Evolutionary conservation across 2,113 vertebrate genomes (phyloP).

Genomic region (Monopterus albus): DNA sequence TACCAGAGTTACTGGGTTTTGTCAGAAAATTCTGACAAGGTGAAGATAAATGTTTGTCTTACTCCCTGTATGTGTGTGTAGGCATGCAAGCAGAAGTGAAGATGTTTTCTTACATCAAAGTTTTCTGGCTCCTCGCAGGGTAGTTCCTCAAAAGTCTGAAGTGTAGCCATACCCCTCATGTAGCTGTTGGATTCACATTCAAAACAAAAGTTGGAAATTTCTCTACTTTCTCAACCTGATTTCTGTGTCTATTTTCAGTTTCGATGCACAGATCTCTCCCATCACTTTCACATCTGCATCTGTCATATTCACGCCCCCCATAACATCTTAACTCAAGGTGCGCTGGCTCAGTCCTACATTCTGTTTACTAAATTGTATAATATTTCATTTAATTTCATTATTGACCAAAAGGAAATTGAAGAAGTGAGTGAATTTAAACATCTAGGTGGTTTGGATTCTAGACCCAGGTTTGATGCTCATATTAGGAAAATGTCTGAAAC

Average conservation of each 20-base stretch:
- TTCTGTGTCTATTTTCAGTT: constrained; percentile 4
- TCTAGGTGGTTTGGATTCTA: not conserved
- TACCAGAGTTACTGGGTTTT: not conserved
- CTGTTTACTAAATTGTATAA: too few relatives aligned
- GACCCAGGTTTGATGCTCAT: not conserved
- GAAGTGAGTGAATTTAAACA: constrained; percentile 6
- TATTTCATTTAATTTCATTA: not conserved
- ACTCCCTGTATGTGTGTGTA: not conserved
- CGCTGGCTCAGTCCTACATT: not conserved
- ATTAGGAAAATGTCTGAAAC: not conserved
- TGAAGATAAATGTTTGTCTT: not conserved
- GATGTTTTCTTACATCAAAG: constrained; percentile 56
- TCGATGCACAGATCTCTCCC: not conserved
- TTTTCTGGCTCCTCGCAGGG: constrained; percentile 41
- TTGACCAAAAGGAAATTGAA: not conserved
- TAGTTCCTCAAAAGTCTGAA: constrained; percentile 72
- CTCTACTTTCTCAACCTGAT: constrained; percentile 18
- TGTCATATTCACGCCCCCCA: not conserved
- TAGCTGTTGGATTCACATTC: constrained; percentile 55
- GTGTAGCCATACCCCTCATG: constrained; percentile 70
- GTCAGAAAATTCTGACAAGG: not conserved
- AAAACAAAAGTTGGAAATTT: constrained; percentile 7
- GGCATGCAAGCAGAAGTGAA: constrained; percentile 7
- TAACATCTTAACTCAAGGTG: not conserved
- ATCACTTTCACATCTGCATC: constrained; percentile 14